phyloP scores from a whole-genome alignment of 2,113 vertebrate species.

The Heterocephalus glaber region DNA sequence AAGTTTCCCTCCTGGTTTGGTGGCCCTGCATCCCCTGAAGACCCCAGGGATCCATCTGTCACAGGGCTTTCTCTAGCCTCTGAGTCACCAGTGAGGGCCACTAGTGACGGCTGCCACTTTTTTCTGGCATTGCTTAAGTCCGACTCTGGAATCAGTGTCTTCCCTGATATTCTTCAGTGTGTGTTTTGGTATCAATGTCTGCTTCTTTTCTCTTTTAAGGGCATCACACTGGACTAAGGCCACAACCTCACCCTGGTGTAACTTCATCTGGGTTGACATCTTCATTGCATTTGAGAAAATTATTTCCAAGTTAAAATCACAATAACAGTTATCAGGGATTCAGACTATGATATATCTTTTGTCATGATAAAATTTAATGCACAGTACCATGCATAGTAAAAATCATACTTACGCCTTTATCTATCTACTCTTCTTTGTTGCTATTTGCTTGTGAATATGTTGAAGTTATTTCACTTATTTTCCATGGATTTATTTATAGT shows the following conservation, averaged over 20 bases:
- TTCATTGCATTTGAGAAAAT: background rate
- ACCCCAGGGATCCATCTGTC: background rate
- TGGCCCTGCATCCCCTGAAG: background rate
- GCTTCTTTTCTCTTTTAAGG: background rate
- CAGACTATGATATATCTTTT: background rate
- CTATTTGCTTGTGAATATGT: background rate
- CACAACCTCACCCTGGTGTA: rapidly evolving
- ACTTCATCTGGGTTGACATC: background rate
- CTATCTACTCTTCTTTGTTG: background rate
- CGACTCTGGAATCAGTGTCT: background rate
- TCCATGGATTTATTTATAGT: background rate
- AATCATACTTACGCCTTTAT: background rate
- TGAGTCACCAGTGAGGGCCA: too few species aligned
- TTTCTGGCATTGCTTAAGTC: background rate
- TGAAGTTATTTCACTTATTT: background rate
- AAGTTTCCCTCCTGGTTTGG: background rate
- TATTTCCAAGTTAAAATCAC: background rate
- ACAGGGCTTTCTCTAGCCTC: background rate
- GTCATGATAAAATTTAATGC: background rate
- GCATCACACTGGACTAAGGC: background rate
- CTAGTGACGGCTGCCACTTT: background rate
- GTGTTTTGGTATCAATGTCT: rapidly evolving
- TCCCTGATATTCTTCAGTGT: background rate
- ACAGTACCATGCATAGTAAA: background rate
- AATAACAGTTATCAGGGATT: background rate